Evolutionary conservation across 2,888 invertebrate genomes (phyloP), one percentile per base, ranked within the genome.

Genomic region (Erebia ligea): DNA sequence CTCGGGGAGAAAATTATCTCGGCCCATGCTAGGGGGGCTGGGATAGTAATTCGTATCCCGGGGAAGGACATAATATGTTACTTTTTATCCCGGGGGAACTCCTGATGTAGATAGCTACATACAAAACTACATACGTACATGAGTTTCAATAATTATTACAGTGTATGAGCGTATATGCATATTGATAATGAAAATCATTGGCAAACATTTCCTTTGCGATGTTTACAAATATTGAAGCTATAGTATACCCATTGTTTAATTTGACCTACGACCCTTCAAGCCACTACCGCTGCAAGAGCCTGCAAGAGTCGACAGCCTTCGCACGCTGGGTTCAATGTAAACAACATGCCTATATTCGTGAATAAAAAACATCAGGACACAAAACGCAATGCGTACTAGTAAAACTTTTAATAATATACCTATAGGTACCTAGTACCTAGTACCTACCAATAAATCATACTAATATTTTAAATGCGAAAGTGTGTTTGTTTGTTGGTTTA

Each of bases 231-330:
- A 62, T 45, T 19, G 3, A 62, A 13, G 45, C 42, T 62, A 45
- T 15, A 45, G 61, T 6, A 13, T 15, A 13, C 61, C 61, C 21
- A 62, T 62, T 45, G 61, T 62, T 62, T 13, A 15, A 15, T 45
- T 48, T 62, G 61, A 62, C 61, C 61, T 62, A 62, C 45, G 45
- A 62, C 61, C 61, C 21, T 15, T 11, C 9, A 45, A 48, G 42
- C 45, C 19, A 45, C 42, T 42, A 17, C 42, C 21, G 45, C 19
- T 45, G 45, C 19, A 45, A 45, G 61, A 45, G 8, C 11, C 13
- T 62, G 45, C 19, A 62, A 21, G 11, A 45, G 45, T 62, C 21
- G 45, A 48, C 21, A 45, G 61, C 61, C 61, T 62, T 62, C 21
- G 15, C 21, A 13, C 17, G 45, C 61, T 19, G 61, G 59, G 21